Conservation (phyloP, 2,113 vertebrate species). For the Bufo bufo region DNA sequence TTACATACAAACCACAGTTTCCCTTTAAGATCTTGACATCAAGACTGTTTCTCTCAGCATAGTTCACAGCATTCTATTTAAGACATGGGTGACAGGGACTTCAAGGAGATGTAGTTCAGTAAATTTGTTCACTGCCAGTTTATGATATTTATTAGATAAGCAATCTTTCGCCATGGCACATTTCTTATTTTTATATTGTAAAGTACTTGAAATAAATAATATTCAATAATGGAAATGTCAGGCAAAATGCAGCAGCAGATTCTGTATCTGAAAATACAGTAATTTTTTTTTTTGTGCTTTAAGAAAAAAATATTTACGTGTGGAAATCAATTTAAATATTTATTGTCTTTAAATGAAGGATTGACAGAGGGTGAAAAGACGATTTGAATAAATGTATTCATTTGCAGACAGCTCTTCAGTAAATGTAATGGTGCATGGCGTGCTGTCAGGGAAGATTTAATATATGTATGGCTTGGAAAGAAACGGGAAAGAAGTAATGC, state of each 20-base stretch:
- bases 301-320: conserved; percentile 32
- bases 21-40: not conserved
- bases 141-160: not conserved
- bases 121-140: not conserved
- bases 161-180: not conserved
- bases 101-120: not conserved
- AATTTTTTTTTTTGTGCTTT: not conserved
- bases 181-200: not conserved
- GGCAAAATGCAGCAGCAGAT: not conserved
- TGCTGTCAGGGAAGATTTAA: conserved; percentile 40
- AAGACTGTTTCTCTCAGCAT: not conserved
- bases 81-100: not conserved
- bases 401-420: conserved; percentile 22
- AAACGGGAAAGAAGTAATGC: conserved; percentile 7
- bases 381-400: conserved; percentile 38
- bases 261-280: not conserved
- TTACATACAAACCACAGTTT: too few relatives aligned
- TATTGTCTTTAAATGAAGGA: conserved; percentile 49
- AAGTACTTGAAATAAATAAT: not conserved
- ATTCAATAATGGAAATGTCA: conserved; percentile 29
- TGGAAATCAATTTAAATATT: conserved; percentile 46
- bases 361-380: conserved; percentile 41
- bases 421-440: conserved; percentile 40
- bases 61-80: not conserved
- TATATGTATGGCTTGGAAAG: conserved; percentile 11